phyloP scores from a whole-genome alignment of 2,888 invertebrate genomes.

The Balanococcus diminutus region DNA sequence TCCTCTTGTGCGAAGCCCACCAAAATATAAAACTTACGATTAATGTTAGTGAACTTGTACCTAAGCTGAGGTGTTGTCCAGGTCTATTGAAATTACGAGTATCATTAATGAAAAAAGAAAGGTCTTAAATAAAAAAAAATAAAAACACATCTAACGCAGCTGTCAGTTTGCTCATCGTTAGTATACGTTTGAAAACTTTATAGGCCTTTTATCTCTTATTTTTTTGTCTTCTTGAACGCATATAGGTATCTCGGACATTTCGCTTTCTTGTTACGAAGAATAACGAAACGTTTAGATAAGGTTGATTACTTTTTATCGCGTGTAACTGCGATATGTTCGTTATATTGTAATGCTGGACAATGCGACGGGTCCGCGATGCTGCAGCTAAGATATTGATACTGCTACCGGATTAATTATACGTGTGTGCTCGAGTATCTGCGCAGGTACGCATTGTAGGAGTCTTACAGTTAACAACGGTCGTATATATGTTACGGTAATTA shows the following conservation, averaged over 20 bases:
- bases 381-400: not conserved
- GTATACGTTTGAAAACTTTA: not conserved
- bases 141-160: not conserved
- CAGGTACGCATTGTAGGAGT: not conserved
- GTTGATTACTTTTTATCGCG: constrained; percentile 7
- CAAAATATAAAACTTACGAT: not conserved
- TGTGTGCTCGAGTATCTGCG: not conserved
- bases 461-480: not conserved
- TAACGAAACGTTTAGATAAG: constrained; percentile 1
- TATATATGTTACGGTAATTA: constrained; percentile 5
- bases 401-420: constrained; percentile 13
- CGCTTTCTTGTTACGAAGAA: not conserved
- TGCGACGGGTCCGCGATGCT: not conserved
- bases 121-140: not conserved
- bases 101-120: not conserved
- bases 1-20: not conserved
- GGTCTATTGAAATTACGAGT: not conserved
- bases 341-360: not conserved
- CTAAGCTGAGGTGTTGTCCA: not conserved
- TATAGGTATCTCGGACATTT: not conserved
- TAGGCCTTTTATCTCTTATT: not conserved
- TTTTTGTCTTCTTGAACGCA: not conserved
- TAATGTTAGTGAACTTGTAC: no score
- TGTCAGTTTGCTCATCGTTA: not conserved
- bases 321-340: not conserved